Conservation (phyloP, 2,113 vertebrate species). For the Cygnus atratus region DNA sequence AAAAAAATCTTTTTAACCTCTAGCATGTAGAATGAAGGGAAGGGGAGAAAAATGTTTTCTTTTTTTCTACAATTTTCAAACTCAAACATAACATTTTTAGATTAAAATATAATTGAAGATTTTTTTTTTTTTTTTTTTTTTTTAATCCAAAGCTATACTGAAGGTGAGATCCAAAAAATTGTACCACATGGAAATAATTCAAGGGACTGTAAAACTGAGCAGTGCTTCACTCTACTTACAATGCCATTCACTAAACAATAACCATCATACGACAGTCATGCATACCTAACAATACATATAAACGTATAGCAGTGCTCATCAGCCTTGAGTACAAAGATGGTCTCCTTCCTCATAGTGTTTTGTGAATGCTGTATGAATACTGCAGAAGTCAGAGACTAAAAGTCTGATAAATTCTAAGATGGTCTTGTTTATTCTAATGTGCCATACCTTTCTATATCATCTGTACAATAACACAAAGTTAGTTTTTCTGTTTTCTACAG, state of each 20-base stretch:
- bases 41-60: not conserved
- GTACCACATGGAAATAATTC: not conserved
- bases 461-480: not conserved
- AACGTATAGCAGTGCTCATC: not conserved
- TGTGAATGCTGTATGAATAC: not conserved
- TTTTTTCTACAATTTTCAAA: not conserved
- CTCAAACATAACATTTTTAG: not conserved
- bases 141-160: not conserved
- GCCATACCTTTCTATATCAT: not conserved
- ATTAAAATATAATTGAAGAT: not conserved
- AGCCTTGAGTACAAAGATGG: fast-evolving
- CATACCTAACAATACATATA: too few species aligned
- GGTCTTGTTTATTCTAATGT: not conserved
- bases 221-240: not conserved
- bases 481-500: not conserved
- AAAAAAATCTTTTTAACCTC: not conserved
- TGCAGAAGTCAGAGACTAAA: not conserved
- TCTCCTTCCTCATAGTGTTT: not conserved
- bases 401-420: not conserved
- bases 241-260: not conserved
- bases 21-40: not conserved
- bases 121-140: not conserved
- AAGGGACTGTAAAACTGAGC: not conserved
- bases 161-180: not conserved
- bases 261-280: not conserved